phyloP scores from a whole-genome alignment of 2,797 vertebrate species.

The Danionella dracula region DNA sequence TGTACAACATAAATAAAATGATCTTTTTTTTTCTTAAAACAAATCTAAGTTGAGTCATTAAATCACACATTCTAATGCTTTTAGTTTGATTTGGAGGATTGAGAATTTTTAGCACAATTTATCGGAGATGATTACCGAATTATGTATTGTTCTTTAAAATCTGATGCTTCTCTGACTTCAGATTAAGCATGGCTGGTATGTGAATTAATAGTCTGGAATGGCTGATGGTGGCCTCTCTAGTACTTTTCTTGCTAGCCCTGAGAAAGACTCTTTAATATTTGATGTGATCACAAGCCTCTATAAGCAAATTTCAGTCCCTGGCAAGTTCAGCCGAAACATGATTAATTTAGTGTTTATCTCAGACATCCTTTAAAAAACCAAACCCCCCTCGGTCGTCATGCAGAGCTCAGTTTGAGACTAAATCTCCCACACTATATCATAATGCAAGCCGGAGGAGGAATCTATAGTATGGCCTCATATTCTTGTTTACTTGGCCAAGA shows the following conservation, averaged over 20 bases:
- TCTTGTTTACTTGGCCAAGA: slow-evolving; percentile 45
- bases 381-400: slow-evolving; percentile 59
- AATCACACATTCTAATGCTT: too few species aligned
- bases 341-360: slow-evolving; percentile 92
- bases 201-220: slow-evolving; percentile 1
- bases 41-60: too few species aligned
- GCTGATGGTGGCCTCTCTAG: slow-evolving; percentile 48
- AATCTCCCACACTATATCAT: slow-evolving; percentile 69
- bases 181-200: too few species aligned
- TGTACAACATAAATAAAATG: too few species aligned
- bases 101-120: too few species aligned
- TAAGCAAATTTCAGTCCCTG: slow-evolving; percentile 91
- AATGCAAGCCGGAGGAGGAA: slow-evolving; percentile 53
- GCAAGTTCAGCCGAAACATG: slow-evolving; percentile 91
- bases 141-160: too few species aligned
- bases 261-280: slow-evolving; percentile 89
- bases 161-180: too few species aligned
- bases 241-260: slow-evolving; percentile 73
- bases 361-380: slow-evolving; percentile 74
- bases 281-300: slow-evolving; percentile 87
- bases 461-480: slow-evolving; percentile 56
- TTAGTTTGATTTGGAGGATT: too few species aligned
- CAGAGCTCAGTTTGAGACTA: slow-evolving; percentile 64
- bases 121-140: too few species aligned
- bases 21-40: too few species aligned